These are phyloP conservation scores for Euphydryas editha DNA, from an alignment of 2,888 invertebrate genomes.

Conservation along the genomic window DNA sequence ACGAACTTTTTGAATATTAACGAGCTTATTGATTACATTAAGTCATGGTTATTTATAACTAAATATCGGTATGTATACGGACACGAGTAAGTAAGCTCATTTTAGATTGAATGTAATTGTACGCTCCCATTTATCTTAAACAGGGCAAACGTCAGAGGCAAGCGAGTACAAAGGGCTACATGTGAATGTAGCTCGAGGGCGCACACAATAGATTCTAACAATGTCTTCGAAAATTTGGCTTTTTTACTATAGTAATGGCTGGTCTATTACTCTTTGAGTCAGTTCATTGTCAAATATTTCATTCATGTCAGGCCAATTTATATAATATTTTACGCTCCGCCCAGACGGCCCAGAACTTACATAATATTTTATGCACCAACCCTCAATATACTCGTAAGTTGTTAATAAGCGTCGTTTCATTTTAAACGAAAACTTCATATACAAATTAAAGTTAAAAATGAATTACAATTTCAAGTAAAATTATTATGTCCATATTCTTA, in stretches of 20 bases:
- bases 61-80: slow-evolving; percentile 14
- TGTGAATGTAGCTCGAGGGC: slow-evolving; percentile 62
- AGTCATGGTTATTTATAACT: slow-evolving; percentile 9
- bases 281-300: slow-evolving; percentile 36
- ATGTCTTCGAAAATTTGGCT: slow-evolving; percentile 44
- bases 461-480: background rate
- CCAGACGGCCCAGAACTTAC: slow-evolving; percentile 3
- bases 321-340: slow-evolving; percentile 20
- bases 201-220: slow-evolving; percentile 54
- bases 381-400: slow-evolving; percentile 14
- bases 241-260: slow-evolving; percentile 43
- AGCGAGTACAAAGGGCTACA: slow-evolving; percentile 69
- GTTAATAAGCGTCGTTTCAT: slow-evolving; percentile 14
- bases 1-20: background rate
- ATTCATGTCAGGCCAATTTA: slow-evolving; percentile 30
- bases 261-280: slow-evolving; percentile 42
- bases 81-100: slow-evolving; percentile 51
- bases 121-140: slow-evolving; percentile 72
- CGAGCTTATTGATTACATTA: background rate
- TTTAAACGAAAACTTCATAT: background rate
- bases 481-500: background rate
- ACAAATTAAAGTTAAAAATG: background rate
- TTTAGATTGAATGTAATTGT: slow-evolving; percentile 68
- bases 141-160: slow-evolving; percentile 66
- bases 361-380: slow-evolving; percentile 2